Evolutionary conservation across 2,797 vertebrate genomes (phyloP).

Genomic region (Meriones psammophilus): DNA sequence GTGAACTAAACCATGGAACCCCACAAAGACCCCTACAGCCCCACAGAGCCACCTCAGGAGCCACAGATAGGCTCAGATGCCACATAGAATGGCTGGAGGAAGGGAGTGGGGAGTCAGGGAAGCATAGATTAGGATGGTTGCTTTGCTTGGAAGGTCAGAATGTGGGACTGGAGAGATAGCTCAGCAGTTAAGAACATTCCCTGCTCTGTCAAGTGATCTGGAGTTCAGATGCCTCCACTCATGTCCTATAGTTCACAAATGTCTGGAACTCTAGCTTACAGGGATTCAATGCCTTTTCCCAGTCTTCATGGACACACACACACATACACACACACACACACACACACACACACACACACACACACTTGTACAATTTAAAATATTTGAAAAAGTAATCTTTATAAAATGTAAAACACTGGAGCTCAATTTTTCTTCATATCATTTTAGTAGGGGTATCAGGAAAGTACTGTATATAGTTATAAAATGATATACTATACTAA

Average conservation of each 20-base stretch:
- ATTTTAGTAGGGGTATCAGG: background rate
- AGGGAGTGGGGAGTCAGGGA: background rate
- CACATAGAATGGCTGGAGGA: no score
- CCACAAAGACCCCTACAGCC: background rate
- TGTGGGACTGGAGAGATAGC: background rate
- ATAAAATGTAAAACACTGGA: background rate
- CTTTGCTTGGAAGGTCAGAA: background rate
- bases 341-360: background rate
- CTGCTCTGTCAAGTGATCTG: background rate
- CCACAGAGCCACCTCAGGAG: no score
- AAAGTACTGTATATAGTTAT: background rate
- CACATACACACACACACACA: no score
- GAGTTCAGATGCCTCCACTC: background rate
- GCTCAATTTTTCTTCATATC: background rate
- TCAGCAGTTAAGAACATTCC: background rate
- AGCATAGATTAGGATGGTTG: rapidly evolving
- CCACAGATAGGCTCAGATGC: background rate
- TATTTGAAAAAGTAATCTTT: background rate
- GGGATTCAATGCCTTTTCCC: background rate
- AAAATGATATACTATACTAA: background rate
- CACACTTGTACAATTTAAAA: background rate
- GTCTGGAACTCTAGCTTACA: background rate
- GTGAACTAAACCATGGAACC: background rate
- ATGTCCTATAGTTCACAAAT: background rate
- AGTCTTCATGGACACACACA: background rate